These are phyloP conservation scores for Cynaeus angustus DNA, from an alignment of 2,888 invertebrate genomes.

Conservation along the genomic window DNA sequence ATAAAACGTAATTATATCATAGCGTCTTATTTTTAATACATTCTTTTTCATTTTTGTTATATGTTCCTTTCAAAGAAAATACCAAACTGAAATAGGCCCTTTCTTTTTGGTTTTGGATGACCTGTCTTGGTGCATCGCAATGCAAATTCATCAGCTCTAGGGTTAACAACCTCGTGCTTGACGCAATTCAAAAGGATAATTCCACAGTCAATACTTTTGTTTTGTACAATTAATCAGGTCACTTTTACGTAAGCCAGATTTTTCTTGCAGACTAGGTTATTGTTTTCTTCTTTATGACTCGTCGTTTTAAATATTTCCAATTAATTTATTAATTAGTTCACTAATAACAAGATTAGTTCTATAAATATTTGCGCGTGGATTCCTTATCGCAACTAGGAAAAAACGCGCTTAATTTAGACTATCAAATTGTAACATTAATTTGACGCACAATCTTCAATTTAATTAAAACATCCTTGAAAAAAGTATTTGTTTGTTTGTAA, in stretches of 20 bases:
- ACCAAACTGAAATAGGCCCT: too few relatives aligned
- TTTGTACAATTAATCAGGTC: slow-evolving; percentile 1
- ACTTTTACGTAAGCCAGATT: not conserved
- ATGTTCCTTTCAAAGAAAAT: too few relatives aligned
- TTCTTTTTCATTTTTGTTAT: too few relatives aligned
- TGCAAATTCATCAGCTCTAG: not conserved
- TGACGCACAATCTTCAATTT: slow-evolving; percentile 27
- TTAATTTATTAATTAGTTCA: too few relatives aligned
- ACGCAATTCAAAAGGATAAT: slow-evolving; percentile 3
- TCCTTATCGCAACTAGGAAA: not conserved
- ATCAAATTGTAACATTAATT: slow-evolving; percentile 15
- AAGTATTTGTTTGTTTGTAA: slow-evolving; percentile 23
- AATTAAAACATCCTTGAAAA: slow-evolving; percentile 45
- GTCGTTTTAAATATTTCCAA: too few relatives aligned
- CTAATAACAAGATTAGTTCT: too few relatives aligned
- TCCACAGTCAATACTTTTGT: slow-evolving; percentile 10
- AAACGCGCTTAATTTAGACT: not conserved
- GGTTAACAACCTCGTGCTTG: slow-evolving; percentile 12
- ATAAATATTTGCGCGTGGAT: not conserved
- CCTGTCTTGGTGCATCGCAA: not conserved
- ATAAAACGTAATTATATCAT: too few relatives aligned
- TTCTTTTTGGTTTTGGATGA: too few relatives aligned
- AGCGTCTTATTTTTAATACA: too few relatives aligned
- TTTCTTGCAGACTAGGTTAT: too few relatives aligned
- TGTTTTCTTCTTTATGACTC: too few relatives aligned